Base-by-base conservation (phyloP, 2,888 invertebrate genomes). In the Geophilus truncorum region DNA sequence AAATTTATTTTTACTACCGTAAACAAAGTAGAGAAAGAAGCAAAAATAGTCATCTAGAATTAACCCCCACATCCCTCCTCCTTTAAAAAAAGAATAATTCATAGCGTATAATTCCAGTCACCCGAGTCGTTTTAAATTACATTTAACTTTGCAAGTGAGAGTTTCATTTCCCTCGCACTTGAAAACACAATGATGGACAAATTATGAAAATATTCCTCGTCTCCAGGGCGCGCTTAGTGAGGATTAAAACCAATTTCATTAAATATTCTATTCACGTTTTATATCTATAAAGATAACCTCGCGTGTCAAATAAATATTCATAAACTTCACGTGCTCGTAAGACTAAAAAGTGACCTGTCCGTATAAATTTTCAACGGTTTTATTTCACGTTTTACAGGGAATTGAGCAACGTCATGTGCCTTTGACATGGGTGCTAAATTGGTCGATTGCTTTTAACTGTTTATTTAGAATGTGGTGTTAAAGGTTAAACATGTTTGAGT, bases 161-260 rank as follows among this genome's bases (percentile, higher is more conserved):
- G n/a, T 51, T n/a, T 21, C n/a, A 18, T 51, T 9, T 28, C n/a
- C 28, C 5, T n/a, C 70, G 1, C 70, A 70, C 25, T 28, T 25
- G 70, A 70, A 70, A 70, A 70, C 70, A 70, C 70, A 70, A 28
- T 70, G 70, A 70, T 70, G 70, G 70, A 70, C 70, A 70, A 70
- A 70, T 70, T 70, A 70, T 70, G 70, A 70, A 70, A 70, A 70
- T 70, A 70, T 70, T 70, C 25, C 25, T 70, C 28, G 70, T 70
- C 70, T 70, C 70, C 28, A 28, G 70, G 70, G 70, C 70, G 70
- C 28, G 70, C 70, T 70, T 70, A 70, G 70, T 23, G 70, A 70
- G 70, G 70, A 70, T 70, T 70, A 70, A 70, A 70, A 70, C 70
- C 70, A 28, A 70, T 70, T 70, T 70, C 28, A 70, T 70, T 70